Conservation (phyloP, 2,113 vertebrate species). For the Colinus virginianus region DNA sequence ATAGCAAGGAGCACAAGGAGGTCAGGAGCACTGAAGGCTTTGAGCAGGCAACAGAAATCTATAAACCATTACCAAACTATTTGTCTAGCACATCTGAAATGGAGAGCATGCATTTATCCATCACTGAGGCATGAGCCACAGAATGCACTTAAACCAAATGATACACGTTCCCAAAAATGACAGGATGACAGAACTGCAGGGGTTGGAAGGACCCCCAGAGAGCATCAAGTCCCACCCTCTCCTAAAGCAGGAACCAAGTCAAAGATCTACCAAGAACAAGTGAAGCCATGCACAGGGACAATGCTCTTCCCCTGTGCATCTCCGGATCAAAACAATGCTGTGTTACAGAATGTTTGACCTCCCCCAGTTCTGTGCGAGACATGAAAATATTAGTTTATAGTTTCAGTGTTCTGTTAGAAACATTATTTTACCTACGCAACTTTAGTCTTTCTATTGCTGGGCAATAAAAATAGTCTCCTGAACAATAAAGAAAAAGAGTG, state of each 20-base stretch:
- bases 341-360: neutral
- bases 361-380: neutral
- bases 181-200: too few species aligned
- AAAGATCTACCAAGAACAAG: neutral
- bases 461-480: neutral
- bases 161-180: neutral
- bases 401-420: neutral
- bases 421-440: neutral
- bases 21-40: neutral
- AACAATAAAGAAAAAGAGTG: neutral
- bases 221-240: too few species aligned
- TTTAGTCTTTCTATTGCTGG: neutral
- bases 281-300: neutral
- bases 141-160: neutral
- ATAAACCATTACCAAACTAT: neutral
- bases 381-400: neutral
- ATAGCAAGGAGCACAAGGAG: neutral
- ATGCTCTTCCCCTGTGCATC: neutral
- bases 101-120: neutral
- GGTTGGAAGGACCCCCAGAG: too few species aligned
- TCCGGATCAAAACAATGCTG: neutral
- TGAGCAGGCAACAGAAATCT: slow-evolving; percentile 16
- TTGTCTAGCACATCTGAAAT: neutral
- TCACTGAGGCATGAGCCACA: neutral
- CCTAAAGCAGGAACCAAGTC: neutral